phyloP scores from a whole-genome alignment of 37 sponge, comb jelly and placozoan species.

The Crambe crambe region DNA sequence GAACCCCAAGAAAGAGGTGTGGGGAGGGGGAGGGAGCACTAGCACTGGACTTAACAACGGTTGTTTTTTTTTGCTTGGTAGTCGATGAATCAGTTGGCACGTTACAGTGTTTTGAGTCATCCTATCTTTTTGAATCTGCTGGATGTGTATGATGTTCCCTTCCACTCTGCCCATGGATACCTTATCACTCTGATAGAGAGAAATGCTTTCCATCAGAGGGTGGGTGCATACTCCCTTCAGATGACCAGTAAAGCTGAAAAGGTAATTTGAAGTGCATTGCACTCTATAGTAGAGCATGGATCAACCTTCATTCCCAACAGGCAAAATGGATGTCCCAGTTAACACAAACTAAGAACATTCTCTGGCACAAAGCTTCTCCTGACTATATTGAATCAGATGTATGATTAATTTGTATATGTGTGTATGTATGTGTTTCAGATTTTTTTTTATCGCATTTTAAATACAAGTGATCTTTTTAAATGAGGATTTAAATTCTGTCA shows the following conservation, averaged over 20 bases:
- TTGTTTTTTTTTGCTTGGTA: neutral
- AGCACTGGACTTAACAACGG: neutral
- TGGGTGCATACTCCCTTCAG: constrained; percentile 14
- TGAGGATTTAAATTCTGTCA: constrained; percentile 24
- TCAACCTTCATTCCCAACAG: neutral
- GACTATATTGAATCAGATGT: neutral
- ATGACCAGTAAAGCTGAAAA: constrained; percentile 6
- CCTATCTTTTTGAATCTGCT: constrained; percentile 16
- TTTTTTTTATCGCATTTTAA: too few relatives aligned
- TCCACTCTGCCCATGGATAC: neutral
- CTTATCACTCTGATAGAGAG: constrained; percentile 34
- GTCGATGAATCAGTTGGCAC: constrained; percentile 18
- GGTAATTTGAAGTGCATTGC: neutral
- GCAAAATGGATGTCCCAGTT: constrained; percentile 1
- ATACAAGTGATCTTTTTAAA: too few relatives aligned
- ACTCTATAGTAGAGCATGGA: neutral
- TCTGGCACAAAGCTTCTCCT: neutral
- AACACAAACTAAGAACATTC: constrained; percentile 1
- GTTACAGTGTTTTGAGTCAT: constrained; percentile 3
- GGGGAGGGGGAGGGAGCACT: too few relatives aligned
- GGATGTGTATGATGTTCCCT: constrained; percentile 15
- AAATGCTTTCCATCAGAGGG: constrained; percentile 1
- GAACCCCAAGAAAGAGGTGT: constrained; percentile 42
- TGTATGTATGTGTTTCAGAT: too few relatives aligned
- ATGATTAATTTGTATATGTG: too few relatives aligned